Conservation (phyloP, 92 coral and sea anemone species). For the Parazoanthus darwini region DNA sequence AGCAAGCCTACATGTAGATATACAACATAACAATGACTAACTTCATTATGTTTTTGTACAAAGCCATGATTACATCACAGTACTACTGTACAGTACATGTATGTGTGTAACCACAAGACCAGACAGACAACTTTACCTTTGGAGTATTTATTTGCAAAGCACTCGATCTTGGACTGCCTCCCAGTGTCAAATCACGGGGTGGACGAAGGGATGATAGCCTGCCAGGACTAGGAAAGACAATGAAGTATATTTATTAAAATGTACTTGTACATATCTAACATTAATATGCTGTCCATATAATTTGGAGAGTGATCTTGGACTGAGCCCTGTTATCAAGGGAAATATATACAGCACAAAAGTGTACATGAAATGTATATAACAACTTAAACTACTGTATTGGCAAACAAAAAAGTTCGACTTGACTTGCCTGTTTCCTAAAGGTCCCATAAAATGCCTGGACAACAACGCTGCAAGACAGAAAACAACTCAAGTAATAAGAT, state of each 20-base stretch:
- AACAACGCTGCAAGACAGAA: slow-evolving; percentile 21
- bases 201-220: slow-evolving; percentile 41
- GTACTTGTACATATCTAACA: not conserved
- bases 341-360: not conserved
- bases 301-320: too few relatives aligned
- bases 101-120: too few relatives aligned
- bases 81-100: too few relatives aligned
- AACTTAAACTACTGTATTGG: too few relatives aligned
- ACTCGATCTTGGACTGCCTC: slow-evolving; percentile 18
- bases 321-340: not conserved
- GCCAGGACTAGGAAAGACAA: slow-evolving; percentile 17
- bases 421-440: slow-evolving; percentile 21
- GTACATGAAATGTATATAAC: not conserved
- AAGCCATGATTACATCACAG: too few relatives aligned
- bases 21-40: not conserved
- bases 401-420: not conserved
- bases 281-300: not conserved
- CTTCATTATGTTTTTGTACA: not conserved
- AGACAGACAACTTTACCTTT: not conserved
- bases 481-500: not conserved
- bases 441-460: slow-evolving; percentile 18
- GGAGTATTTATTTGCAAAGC: not conserved
- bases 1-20: too few relatives aligned
- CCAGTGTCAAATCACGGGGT: slow-evolving; percentile 35
- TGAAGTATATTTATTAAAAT: not conserved